A percentile compares a stretch with the other conserved stretches of the same genome.
Evolutionary conservation across 92 coral and sea anemone species (phyloP).

Genomic region (Siderastrea radians): DNA sequence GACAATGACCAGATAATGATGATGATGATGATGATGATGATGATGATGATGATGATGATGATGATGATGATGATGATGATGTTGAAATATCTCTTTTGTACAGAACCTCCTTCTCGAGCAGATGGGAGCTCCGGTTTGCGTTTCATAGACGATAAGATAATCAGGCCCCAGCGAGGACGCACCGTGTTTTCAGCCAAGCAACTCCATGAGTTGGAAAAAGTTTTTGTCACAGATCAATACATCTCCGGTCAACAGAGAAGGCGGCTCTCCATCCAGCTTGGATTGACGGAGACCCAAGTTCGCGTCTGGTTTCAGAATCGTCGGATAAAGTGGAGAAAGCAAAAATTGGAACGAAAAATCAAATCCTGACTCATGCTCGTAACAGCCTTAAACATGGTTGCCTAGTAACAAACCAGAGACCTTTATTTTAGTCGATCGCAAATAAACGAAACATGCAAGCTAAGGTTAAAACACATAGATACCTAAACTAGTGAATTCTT

Average conservation of each 20-base stretch:
- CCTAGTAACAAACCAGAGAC: not conserved
- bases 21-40: not conserved
- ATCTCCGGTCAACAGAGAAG: conserved; percentile 79
- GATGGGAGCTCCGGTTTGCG: conserved; percentile 3
- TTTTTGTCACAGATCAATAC: conserved; percentile 70
- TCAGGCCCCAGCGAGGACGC: conserved; percentile 76
- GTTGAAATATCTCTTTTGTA: not conserved
- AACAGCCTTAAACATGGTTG: not conserved
- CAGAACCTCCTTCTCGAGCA: conserved; percentile 27
- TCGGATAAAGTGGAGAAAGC: conserved; percentile 81
- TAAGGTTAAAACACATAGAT: not conserved
- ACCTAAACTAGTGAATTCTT: no score
- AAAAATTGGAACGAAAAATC: conserved; percentile 41
- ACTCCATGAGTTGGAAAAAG: conserved; percentile 77
- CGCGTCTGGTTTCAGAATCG: conserved; percentile 87
- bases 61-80: not conserved
- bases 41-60: no score
- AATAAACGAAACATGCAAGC: no score
- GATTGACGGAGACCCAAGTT: conserved; percentile 81
- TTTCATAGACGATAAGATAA: not conserved
- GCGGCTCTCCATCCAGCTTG: conserved; percentile 65
- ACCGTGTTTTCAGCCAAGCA: conserved; percentile 81
- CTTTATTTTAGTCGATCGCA: not conserved
- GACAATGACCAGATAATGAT: not conserved
- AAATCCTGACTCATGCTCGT: not conserved